These are phyloP conservation scores for Siniperca knerii DNA, from an alignment of 2,113 vertebrate species.

Conservation along the genomic window DNA sequence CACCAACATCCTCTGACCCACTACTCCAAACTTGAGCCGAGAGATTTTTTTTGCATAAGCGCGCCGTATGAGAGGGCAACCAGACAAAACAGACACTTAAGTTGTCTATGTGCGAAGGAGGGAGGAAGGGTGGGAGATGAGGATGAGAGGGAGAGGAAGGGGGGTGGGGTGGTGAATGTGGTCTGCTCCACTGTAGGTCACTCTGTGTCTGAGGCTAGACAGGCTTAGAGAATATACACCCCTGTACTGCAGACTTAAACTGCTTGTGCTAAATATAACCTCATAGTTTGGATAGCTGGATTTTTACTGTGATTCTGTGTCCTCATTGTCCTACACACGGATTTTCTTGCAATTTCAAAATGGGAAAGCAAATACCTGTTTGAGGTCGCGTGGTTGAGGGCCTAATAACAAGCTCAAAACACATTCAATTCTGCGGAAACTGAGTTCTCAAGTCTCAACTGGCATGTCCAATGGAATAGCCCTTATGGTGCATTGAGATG, in stretches of 20 bases:
- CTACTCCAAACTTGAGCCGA: slow-evolving; percentile 88
- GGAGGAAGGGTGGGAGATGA: slow-evolving; percentile 63
- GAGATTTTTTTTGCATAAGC: slow-evolving; percentile 85
- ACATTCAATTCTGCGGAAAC: slow-evolving; percentile 18
- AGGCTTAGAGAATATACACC: slow-evolving; percentile 69
- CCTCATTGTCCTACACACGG: neutral
- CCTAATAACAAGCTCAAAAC: slow-evolving; percentile 8
- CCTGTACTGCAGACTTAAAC: slow-evolving; percentile 65
- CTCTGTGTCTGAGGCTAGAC: slow-evolving; percentile 72
- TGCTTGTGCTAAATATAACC: slow-evolving; percentile 62
- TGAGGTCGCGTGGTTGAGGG: neutral
- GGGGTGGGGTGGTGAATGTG: slow-evolving; percentile 72
- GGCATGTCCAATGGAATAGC: neutral
- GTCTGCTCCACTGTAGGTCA: slow-evolving; percentile 79
- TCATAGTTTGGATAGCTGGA: slow-evolving; percentile 25
- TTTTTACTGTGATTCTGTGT: slow-evolving; percentile 27
- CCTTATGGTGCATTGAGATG: neutral
- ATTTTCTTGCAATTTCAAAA: slow-evolving; percentile 18
- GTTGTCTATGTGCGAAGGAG: slow-evolving; percentile 79
- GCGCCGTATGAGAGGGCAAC: slow-evolving; percentile 81
- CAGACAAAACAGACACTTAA: slow-evolving; percentile 96
- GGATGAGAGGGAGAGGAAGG: slow-evolving; percentile 51
- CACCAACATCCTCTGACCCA: slow-evolving; percentile 90
- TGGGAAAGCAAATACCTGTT: neutral
- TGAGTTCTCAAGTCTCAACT: slow-evolving; percentile 9